phyloP scores from a whole-genome alignment of 2,797 vertebrate genomes.

The Cirrhinus molitorella region DNA sequence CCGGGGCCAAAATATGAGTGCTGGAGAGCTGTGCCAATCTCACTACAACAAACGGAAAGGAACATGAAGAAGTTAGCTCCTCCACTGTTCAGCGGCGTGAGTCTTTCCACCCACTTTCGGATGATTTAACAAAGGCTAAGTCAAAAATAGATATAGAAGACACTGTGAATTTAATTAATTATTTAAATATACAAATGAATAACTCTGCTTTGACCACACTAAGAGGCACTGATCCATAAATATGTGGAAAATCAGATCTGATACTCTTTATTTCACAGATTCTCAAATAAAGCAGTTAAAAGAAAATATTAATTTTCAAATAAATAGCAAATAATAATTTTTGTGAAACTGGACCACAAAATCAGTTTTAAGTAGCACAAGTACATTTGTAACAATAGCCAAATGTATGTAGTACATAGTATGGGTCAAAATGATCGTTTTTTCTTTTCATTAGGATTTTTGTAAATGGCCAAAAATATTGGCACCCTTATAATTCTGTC shows the following conservation, averaged over 20 bases:
- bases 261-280: background rate
- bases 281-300: background rate
- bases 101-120: background rate
- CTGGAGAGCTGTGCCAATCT: conserved; percentile 84
- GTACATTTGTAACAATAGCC: too few species aligned
- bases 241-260: background rate
- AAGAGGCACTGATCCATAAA: background rate
- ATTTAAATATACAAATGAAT: background rate
- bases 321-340: too few species aligned
- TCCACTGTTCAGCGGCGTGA: background rate
- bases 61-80: conserved; percentile 9
- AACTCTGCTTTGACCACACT: background rate
- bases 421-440: too few species aligned
- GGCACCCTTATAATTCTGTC: too few species aligned
- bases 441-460: too few species aligned
- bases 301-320: too few species aligned
- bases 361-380: too few species aligned
- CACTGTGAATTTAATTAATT: background rate
- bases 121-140: conserved; percentile 22
- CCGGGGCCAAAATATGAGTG: conserved; percentile 77
- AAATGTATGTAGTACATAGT: too few species aligned
- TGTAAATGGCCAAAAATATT: too few species aligned
- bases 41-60: conserved; percentile 70
- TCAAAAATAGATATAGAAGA: conserved; percentile 3
- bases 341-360: too few species aligned